Evolutionary conservation across 2,888 invertebrate species (phyloP).

Genomic region (Lordiphosa andalusiaca): DNA sequence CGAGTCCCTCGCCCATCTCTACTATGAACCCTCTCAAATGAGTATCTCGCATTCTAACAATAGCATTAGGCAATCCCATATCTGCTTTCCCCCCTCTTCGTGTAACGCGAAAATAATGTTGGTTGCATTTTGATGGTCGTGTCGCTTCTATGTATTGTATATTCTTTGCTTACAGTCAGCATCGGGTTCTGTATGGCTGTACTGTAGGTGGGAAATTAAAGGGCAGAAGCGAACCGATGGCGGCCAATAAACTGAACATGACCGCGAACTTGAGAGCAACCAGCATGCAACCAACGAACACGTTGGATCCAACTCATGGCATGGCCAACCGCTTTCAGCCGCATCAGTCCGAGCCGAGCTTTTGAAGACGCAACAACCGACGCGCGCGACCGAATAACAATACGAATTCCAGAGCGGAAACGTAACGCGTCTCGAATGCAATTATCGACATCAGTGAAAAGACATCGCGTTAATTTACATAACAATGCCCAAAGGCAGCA

Average conservation of each 20-base stretch:
- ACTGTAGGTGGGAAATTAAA: background rate
- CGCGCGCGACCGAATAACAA: constrained; percentile 6
- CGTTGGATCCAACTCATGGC: constrained; percentile 17
- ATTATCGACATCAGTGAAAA: background rate
- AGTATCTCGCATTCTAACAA: too few species aligned
- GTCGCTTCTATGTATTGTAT: too few species aligned
- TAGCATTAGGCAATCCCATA: too few species aligned
- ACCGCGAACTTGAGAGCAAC: constrained; percentile 12
- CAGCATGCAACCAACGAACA: constrained; percentile 22
- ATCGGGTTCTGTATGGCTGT: too few species aligned
- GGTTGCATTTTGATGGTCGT: too few species aligned
- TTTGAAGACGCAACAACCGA: constrained; percentile 36
- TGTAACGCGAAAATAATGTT: too few species aligned
- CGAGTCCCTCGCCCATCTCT: too few species aligned
- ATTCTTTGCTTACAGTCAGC: too few species aligned
- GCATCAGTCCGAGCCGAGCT: constrained; percentile 66
- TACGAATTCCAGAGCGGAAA: constrained; percentile 17
- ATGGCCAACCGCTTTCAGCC: constrained; percentile 8
- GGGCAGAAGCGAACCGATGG: constrained; percentile 12
- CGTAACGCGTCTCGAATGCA: background rate
- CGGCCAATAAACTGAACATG: constrained; percentile 24
- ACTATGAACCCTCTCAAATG: too few species aligned
- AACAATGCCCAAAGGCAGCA: constrained; percentile 11
- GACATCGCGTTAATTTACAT: constrained; percentile 6
- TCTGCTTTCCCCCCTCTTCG: too few species aligned